A percentile compares a stretch with the other conserved stretches of the same genome.
Conservation (phyloP, 2,113 vertebrate species). For the Tyrannus savana region DNA sequence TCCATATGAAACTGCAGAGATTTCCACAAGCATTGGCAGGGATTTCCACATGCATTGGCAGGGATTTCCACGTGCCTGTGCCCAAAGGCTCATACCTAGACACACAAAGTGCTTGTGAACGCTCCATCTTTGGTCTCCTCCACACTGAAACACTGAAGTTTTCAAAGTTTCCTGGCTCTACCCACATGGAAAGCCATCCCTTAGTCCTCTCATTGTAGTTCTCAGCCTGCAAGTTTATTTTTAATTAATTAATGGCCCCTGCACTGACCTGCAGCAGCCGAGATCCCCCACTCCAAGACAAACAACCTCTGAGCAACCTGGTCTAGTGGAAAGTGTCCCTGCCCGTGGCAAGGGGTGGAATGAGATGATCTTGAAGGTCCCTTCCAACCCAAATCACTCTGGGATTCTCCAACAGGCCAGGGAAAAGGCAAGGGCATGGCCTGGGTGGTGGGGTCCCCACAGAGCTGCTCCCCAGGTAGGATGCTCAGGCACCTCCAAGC, state of each 20-base stretch:
- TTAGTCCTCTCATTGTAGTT: neutral
- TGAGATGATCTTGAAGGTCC: too few species aligned
- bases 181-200: neutral
- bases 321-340: neutral
- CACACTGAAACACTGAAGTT: neutral
- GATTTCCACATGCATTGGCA: neutral
- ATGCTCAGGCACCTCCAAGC: neutral
- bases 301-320: neutral
- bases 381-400: neutral
- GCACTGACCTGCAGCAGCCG: neutral
- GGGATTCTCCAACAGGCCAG: neutral
- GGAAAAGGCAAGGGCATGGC: neutral
- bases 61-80: neutral
- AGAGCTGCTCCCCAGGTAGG: neutral
- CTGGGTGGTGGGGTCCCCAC: rapidly evolving
- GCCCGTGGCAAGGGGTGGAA: neutral
- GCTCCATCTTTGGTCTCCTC: neutral
- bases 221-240: neutral
- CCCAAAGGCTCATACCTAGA: neutral
- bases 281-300: neutral
- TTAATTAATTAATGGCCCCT: neutral
- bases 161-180: neutral
- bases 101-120: rapidly evolving
- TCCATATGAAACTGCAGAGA: neutral
- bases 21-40: neutral